Base-by-base conservation (phyloP, 2,888 invertebrate genomes). In the Metellina segmentata region DNA sequence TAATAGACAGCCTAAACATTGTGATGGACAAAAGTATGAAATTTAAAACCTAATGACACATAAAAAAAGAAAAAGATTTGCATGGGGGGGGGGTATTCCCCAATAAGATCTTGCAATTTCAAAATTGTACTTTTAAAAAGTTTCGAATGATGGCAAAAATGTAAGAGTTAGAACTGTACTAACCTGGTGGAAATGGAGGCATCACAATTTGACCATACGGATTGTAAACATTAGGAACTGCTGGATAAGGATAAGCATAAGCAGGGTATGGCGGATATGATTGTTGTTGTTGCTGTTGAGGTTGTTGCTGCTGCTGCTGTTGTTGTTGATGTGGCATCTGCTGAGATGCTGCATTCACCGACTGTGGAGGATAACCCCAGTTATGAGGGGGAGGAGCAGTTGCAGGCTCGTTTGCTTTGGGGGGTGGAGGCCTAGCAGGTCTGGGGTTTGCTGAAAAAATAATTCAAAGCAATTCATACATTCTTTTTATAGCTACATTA, bases 381-480 rank as follows among this genome's bases (percentile, higher is more conserved):
- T 19, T 83, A 7, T 85, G 83, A 16, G 82, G 71, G 6, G 87
- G 34, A 74, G 90, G 90, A 48, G 78, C 91, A 75, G 82, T 69
- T 9, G 71, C 77, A 49, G 72, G 34, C 19, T 52, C 52, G 13
- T 20, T 75, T 9, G 81, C 69, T 53, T 77, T 85, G 34, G 93
- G 93, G 19, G 93, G 93, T 51, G 92, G 90, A 74, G 93, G 92
- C 16, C 92, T 71, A 0, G 86, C 52, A 13, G 93, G 92, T 20
- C 81, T 93, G 6, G 61, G 85, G 7, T 81, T 78, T 11, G 53
- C 91, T 91, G 61, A 78, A 82, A 87, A 7, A 51, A 69, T 34
- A 34, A 34, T 34, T 2, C 34, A 34, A 34, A 34, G 34, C 34
- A 34, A 34, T 34, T 34, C 4, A 16, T 70, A 70, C 70, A 70